A percentile compares a stretch with the other conserved stretches of the same genome.
Evolutionary conservation across 2,888 invertebrate genomes (phyloP).

Genomic region (Melolontha melolontha): DNA sequence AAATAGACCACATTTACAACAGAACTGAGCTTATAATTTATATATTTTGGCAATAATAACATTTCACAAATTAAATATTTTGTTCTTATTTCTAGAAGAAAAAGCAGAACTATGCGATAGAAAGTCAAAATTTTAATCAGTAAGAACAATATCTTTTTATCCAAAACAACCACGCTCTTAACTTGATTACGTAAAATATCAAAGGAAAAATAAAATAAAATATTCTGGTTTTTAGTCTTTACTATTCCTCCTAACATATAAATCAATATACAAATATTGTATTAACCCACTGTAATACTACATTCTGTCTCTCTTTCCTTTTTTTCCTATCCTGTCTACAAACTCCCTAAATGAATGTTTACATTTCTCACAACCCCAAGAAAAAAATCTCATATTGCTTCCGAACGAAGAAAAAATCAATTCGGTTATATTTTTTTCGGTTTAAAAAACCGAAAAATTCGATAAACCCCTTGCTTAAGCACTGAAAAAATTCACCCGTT

Average conservation of each 20-base stretch:
- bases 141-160: no score
- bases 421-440: conserved; percentile 33
- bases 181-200: conserved; percentile 12
- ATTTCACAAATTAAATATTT: no score
- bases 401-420: conserved; percentile 29
- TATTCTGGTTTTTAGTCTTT: conserved; percentile 14
- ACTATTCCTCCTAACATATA: conserved; percentile 22
- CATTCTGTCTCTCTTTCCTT: conserved; percentile 23
- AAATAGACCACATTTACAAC: no score
- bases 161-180: no score
- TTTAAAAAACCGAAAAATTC: conserved; percentile 39
- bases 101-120: no score
- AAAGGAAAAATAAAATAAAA: conserved; percentile 13
- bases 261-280: conserved; percentile 42
- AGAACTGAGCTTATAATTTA: no score
- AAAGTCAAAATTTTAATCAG: no score
- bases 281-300: conserved; percentile 38
- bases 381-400: conserved; percentile 37
- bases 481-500: background rate
- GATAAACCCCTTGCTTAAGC: conserved; percentile 29
- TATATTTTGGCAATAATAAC: no score
- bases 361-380: conserved; percentile 37
- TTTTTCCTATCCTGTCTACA: conserved; percentile 26
- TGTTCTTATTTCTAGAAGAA: no score
- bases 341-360: conserved; percentile 35